Conservation (phyloP, 2,797 vertebrate species). For the Apogon talboti region DNA sequence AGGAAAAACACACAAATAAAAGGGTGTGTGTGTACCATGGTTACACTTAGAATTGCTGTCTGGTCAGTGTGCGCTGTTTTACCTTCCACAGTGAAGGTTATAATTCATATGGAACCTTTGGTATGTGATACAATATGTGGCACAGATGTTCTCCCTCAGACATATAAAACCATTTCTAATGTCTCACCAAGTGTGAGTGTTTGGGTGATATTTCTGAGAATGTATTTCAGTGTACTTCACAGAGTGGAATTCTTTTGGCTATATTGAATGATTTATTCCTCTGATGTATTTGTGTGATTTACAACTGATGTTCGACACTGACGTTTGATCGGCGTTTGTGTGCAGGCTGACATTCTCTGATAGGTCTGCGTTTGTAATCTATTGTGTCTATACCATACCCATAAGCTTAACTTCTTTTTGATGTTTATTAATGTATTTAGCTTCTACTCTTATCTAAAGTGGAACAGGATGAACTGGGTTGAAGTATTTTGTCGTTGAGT, state of each 20-base stretch:
- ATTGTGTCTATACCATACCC: too few species aligned
- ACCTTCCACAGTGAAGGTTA: constrained; percentile 51
- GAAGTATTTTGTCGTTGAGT: too few species aligned
- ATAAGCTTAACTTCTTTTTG: too few species aligned
- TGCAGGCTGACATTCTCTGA: too few species aligned
- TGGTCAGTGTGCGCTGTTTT: constrained; percentile 13
- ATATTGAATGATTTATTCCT: constrained; percentile 15
- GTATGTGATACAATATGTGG: constrained; percentile 76
- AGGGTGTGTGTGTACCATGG: background rate
- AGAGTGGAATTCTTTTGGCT: constrained; percentile 27
- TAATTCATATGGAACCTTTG: constrained; percentile 68
- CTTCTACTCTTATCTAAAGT: too few species aligned
- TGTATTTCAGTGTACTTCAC: constrained; percentile 26
- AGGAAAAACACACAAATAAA: constrained; percentile 9
- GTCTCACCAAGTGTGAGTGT: constrained; percentile 43
- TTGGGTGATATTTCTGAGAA: constrained; percentile 49
- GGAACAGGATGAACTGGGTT: too few species aligned
- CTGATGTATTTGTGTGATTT: constrained; percentile 19
- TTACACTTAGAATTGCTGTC: background rate
- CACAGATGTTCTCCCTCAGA: constrained; percentile 78
- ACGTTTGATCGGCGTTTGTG: background rate
- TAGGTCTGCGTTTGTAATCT: too few species aligned
- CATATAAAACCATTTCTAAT: constrained; percentile 55
- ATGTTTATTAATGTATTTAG: background rate
- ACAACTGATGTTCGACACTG: background rate